phyloP scores from a whole-genome alignment of 2,888 invertebrate genomes.

The Aromia moschata region DNA sequence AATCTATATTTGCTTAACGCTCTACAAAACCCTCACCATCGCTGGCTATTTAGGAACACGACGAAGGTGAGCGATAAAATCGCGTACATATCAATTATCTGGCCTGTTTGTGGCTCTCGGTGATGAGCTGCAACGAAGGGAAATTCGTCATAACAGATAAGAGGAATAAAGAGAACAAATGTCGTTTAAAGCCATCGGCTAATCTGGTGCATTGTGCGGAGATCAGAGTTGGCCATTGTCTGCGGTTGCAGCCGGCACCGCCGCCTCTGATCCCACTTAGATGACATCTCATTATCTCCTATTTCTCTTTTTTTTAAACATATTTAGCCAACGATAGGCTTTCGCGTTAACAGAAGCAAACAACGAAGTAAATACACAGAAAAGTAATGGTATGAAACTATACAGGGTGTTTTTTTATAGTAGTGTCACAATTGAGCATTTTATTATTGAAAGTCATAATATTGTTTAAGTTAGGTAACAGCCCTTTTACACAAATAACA shows the following conservation, averaged over 20 bases:
- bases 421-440: too few relatives aligned
- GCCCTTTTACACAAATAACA: too few relatives aligned
- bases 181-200: conserved; percentile 37
- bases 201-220: conserved; percentile 44
- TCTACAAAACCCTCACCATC: conserved; percentile 24
- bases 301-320: conserved; percentile 35
- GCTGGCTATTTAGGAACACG: conserved; percentile 23
- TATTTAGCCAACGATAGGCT: conserved; percentile 21
- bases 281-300: conserved; percentile 46
- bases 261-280: conserved; percentile 35
- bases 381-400: too few relatives aligned
- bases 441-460: too few relatives aligned
- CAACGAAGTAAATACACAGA: too few relatives aligned
- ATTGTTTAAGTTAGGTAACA: too few relatives aligned
- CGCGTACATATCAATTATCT: conserved; percentile 27
- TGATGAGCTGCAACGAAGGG: conserved; percentile 19
- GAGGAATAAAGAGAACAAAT: conserved; percentile 25
- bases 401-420: too few relatives aligned
- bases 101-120: conserved; percentile 25
- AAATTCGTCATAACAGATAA: conserved; percentile 12
- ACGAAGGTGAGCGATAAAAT: conserved; percentile 24
- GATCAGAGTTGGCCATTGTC: conserved; percentile 45
- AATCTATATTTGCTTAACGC: conserved; percentile 18
- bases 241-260: conserved; percentile 50
- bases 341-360: conserved; percentile 4